A percentile compares a stretch with the other conserved stretches of the same genome.
Conservation (phyloP, 1,140 invertebrate species). For the Venturia canescens region DNA sequence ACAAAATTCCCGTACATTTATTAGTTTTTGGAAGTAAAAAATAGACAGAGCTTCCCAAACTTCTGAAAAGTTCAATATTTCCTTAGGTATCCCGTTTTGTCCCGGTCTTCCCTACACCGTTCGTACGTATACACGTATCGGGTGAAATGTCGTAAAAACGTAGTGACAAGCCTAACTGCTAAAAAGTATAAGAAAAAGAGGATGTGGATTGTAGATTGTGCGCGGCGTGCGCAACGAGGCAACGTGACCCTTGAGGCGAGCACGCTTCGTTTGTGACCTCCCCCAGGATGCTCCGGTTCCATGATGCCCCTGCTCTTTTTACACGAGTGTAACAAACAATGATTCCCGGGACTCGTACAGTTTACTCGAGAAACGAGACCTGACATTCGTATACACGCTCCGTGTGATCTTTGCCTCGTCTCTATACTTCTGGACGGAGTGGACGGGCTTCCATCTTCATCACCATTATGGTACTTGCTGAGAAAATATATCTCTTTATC, state of each 20-base stretch:
- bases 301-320: not conserved
- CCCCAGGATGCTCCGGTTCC: constrained; percentile 24
- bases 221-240: constrained; percentile 35
- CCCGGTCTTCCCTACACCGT: no score
- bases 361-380: constrained; percentile 26
- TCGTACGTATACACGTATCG: no score
- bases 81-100: no score
- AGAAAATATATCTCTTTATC: not conserved
- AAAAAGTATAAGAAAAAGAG: not conserved
- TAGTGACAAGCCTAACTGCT: not conserved
- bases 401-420: not conserved
- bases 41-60: no score
- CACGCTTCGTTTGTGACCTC: constrained; percentile 36
- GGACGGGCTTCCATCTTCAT: not conserved
- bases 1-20: no score
- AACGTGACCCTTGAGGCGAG: constrained; percentile 18
- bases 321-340: not conserved
- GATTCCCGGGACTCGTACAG: constrained; percentile 5
- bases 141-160: not conserved
- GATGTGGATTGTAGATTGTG: constrained; percentile 23
- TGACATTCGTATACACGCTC: constrained; percentile 7
- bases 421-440: not conserved
- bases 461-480: not conserved
- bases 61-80: no score
- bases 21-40: no score